Percentiles rank a stretch among this genome's conserved stretches.
These are phyloP conservation scores for Drosophila sucinea DNA, from an alignment of 1,140 invertebrate genomes.

Conservation along the genomic window DNA sequence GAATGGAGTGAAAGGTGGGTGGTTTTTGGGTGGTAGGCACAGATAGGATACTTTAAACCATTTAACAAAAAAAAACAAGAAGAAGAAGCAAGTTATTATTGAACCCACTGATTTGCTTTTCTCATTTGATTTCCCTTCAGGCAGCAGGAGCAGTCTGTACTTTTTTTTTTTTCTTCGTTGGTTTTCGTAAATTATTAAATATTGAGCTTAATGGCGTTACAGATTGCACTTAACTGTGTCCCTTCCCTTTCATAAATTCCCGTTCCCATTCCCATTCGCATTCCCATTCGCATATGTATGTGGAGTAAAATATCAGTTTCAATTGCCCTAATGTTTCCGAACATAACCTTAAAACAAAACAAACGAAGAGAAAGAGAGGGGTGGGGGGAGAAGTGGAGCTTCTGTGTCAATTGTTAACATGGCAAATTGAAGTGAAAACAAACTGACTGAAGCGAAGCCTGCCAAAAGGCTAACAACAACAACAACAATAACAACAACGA, in stretches of 20 bases:
- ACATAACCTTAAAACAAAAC: slow-evolving; percentile 19
- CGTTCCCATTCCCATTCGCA: slow-evolving; percentile 5
- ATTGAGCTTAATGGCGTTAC: slow-evolving; percentile 5
- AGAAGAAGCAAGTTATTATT: background rate
- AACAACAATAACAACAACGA: slow-evolving; percentile 48
- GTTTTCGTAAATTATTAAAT: slow-evolving; percentile 9
- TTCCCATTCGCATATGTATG: background rate
- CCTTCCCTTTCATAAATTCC: slow-evolving; percentile 14
- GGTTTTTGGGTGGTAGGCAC: background rate
- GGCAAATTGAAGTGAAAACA: slow-evolving; percentile 44
- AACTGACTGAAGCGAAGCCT: slow-evolving; percentile 28
- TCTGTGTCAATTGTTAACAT: slow-evolving; percentile 69
- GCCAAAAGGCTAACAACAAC: slow-evolving; percentile 21
- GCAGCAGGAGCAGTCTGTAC: background rate
- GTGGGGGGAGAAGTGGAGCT: background rate
- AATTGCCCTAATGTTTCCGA: slow-evolving; percentile 27
- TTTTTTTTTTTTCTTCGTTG: background rate
- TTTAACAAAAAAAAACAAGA: background rate
- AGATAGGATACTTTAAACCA: background rate
- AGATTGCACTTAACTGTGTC: slow-evolving; percentile 6
- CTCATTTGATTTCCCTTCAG: slow-evolving; percentile 1
- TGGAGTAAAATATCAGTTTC: slow-evolving; percentile 31
- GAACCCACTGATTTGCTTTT: background rate
- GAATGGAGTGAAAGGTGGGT: background rate
- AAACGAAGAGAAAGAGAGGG: background rate